Base-by-base conservation (phyloP, 2,888 invertebrate species). In the Erannis defoliaria region DNA sequence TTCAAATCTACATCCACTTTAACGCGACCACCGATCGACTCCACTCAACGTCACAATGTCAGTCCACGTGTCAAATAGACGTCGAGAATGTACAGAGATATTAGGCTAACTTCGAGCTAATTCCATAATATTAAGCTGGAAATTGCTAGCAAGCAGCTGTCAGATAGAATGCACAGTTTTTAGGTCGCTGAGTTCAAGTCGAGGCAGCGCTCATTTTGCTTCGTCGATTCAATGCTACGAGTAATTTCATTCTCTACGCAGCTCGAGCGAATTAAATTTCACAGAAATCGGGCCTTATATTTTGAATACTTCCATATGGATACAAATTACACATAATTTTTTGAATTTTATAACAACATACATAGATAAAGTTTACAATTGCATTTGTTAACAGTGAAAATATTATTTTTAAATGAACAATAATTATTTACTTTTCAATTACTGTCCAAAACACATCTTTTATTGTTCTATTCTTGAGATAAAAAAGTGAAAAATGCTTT, bases 41-140 rank as follows among this genome's bases (percentile, higher is more conserved):
- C 4, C 2, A 8, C 23, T 33, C 54, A 35, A 43, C 60, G 43
- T 55, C 60, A 35, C 21, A 16, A 33, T 50, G 55, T 42, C 55
- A 50, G 26, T 53, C 33, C 55, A 62, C 56, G 53, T 61, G 43
- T 40, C 46, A 54, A 38, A 61, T 67, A 49, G 43, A 56, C 54
- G 57, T 56, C 62, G 51, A 31, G 53, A 51, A 42, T 31, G 43
- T 60, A 48, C 49, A n/a, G 49, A 53, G 40, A 37, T 55, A 51
- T 51, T 56, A 51, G 46, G 35, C 62, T 62, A 62, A 62, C 38
- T 62, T 48, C 5, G 51, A 62, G 62, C 56, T 62, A 62, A 62
- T 62, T 62, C 56, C 56, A 51, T 56, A 55, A 38, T 56, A 56
- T 55, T 55, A 51, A 56, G 61, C 45, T 51, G 29, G 55, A n/a